Conservation (phyloP, 2,888 invertebrate species). For the Ariolimax columbianus region DNA sequence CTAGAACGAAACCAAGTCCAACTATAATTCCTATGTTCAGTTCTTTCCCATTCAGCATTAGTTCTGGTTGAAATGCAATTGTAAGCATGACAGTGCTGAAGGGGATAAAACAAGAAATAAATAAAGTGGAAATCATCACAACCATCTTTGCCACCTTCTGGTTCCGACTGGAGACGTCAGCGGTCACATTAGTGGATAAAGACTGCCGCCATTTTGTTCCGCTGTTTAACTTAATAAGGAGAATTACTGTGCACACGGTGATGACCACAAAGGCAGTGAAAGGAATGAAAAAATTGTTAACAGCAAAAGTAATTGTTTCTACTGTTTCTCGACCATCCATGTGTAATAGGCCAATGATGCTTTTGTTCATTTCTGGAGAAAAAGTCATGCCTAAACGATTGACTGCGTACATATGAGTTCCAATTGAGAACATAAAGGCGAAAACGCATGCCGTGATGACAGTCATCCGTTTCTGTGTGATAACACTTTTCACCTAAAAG, state of each 20-base stretch:
- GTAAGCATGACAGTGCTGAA: not conserved
- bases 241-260: not conserved
- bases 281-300: not conserved
- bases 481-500: not conserved
- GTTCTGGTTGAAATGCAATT: not conserved
- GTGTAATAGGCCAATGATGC: not conserved
- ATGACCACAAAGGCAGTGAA: not conserved
- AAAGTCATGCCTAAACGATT: not conserved
- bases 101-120: conserved; percentile 6
- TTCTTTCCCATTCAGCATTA: not conserved
- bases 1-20: too few species aligned
- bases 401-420: not conserved
- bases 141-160: conserved; percentile 24
- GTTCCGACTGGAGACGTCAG: not conserved
- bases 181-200: not conserved
- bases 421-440: not conserved
- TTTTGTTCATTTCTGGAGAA: not conserved
- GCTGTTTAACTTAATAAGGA: not conserved
- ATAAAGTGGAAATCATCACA: not conserved
- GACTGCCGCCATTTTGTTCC: not conserved
- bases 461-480: not conserved
- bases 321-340: not conserved
- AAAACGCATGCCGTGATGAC: not conserved
- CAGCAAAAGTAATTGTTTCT: not conserved
- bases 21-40: not conserved